These are phyloP conservation scores for Stegodyphus dumicola DNA, from an alignment of 1,140 invertebrate species.

Conservation along the genomic window DNA sequence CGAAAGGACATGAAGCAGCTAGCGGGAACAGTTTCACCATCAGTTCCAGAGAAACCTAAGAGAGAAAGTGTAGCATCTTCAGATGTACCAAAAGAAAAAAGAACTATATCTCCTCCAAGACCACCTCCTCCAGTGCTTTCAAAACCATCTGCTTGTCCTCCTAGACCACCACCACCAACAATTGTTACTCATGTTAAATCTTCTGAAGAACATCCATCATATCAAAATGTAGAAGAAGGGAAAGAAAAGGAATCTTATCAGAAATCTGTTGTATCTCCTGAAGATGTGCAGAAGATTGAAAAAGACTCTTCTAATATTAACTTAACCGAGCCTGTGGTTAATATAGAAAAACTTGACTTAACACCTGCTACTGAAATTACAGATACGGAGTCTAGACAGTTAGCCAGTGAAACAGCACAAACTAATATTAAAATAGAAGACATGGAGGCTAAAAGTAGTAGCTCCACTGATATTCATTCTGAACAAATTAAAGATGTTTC, in stretches of 20 bases:
- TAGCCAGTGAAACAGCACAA: no score
- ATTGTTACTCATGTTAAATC: background rate
- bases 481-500: background rate
- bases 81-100: slow-evolving; percentile 1
- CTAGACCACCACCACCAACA: slow-evolving; percentile 39
- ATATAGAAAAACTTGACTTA: no score
- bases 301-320: no score
- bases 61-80: slow-evolving; percentile 7
- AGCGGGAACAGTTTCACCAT: background rate
- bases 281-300: no score
- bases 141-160: slow-evolving; percentile 2
- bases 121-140: slow-evolving; percentile 19
- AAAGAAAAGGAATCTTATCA: no score
- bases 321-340: no score
- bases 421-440: no score
- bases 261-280: no score
- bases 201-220: background rate
- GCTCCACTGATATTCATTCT: no score
- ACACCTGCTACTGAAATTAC: no score
- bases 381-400: no score
- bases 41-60: slow-evolving; percentile 42
- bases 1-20: background rate
- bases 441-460: no score
- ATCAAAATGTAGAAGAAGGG: background rate
- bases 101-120: slow-evolving; percentile 44